Evolutionary conservation across 2,797 vertebrate genomes (phyloP).

Genomic region (Anguilla obscura): DNA sequence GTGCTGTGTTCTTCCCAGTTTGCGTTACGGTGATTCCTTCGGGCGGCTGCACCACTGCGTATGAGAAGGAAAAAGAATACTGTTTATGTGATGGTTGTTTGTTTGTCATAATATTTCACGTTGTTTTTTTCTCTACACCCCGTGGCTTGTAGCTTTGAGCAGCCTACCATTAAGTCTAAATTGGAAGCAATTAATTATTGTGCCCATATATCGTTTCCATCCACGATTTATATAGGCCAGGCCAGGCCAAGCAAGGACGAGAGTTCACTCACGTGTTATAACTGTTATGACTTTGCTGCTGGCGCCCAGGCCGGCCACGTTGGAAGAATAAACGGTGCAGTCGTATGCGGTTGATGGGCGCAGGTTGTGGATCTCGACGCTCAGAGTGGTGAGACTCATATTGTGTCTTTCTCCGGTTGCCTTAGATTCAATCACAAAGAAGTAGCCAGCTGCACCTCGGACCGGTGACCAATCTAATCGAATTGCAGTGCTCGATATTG

Average conservation of each 20-base stretch:
- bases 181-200: background rate
- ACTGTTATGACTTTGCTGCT: slow-evolving; percentile 61
- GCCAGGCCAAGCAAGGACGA: background rate
- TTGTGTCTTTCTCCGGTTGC: slow-evolving; percentile 33
- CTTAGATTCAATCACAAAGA: slow-evolving; percentile 53
- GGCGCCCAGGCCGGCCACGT: slow-evolving; percentile 65
- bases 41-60: slow-evolving; percentile 75
- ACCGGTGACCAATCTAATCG: slow-evolving; percentile 66
- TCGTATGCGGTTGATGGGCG: slow-evolving; percentile 63
- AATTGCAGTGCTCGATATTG: slow-evolving; percentile 71
- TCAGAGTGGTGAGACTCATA: slow-evolving; percentile 50
- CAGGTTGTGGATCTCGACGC: slow-evolving; percentile 58
- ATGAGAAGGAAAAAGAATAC: background rate
- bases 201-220: background rate
- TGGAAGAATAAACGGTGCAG: slow-evolving; percentile 66
- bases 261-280: slow-evolving; percentile 68
- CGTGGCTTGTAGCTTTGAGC: background rate
- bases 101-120: background rate
- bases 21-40: slow-evolving; percentile 40
- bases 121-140: background rate
- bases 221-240: background rate
- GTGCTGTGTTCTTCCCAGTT: slow-evolving; percentile 54
- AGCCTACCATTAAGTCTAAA: background rate
- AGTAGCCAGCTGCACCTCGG: slow-evolving; percentile 63
- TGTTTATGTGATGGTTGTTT: background rate